A percentile compares a stretch with the other conserved stretches of the same genome.
These are phyloP conservation scores for Apodemus agrarius DNA, from an alignment of 2,797 vertebrate species.

Conservation along the genomic window DNA sequence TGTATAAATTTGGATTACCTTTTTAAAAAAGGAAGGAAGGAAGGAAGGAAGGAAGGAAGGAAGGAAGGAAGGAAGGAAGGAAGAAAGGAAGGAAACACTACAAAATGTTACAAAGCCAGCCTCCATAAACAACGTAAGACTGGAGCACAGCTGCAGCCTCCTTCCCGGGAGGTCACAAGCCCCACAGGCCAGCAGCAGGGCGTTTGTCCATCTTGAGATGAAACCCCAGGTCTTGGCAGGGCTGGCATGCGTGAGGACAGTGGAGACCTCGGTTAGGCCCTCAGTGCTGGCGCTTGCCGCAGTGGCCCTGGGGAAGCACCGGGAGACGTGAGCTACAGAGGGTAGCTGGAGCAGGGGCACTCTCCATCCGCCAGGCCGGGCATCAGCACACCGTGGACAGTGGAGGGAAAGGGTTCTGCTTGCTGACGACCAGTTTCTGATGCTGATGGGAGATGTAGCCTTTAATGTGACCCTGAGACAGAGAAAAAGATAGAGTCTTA, in stretches of 20 bases:
- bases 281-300: conserved; percentile 36
- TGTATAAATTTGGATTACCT: neutral
- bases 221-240: neutral
- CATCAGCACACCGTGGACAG: conserved; percentile 92
- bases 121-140: neutral
- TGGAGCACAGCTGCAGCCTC: neutral
- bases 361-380: neutral
- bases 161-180: conserved; percentile 17
- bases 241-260: neutral
- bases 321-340: neutral
- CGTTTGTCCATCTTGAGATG: conserved; percentile 32
- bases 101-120: neutral
- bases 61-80: conserved; percentile 46
- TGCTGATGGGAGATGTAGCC: conserved; percentile 99
- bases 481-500: conserved; percentile 1
- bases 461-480: conserved; percentile 96
- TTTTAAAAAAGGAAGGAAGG: neutral
- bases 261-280: neutral
- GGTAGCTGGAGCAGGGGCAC: neutral
- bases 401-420: conserved; percentile 97
- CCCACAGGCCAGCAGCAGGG: neutral
- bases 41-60: no score
- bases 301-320: conserved; percentile 57
- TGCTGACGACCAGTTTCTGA: conserved; percentile 99
- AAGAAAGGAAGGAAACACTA: conserved; percentile 55